Conservation (phyloP, 2,888 invertebrate species). For the Congeria kusceri region DNA sequence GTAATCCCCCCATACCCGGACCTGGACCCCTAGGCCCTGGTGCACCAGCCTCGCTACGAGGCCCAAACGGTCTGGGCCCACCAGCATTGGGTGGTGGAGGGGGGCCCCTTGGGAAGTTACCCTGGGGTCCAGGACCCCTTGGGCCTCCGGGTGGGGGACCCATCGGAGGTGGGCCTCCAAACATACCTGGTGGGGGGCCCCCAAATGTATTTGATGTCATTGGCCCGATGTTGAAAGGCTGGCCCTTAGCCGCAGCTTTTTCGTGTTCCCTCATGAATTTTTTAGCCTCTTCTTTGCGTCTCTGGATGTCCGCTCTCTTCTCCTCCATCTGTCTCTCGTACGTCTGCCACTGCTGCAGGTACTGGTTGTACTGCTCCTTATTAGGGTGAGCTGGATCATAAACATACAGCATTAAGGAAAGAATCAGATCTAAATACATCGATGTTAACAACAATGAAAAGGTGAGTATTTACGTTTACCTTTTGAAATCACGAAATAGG, state of each 20-base stretch:
- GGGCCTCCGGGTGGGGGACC: slow-evolving; percentile 17
- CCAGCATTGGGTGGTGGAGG: slow-evolving; percentile 31
- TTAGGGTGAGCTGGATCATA: slow-evolving; percentile 91
- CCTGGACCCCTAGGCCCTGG: slow-evolving; percentile 20
- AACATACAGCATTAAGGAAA: no score
- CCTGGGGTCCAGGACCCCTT: slow-evolving; percentile 15
- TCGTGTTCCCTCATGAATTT: slow-evolving; percentile 52
- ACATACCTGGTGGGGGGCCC: slow-evolving; percentile 33
- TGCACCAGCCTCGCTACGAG: slow-evolving; percentile 16
- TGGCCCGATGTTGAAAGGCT: background rate
- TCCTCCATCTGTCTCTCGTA: slow-evolving; percentile 86
- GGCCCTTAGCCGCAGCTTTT: slow-evolving; percentile 51
- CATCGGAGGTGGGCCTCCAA: slow-evolving; percentile 36
- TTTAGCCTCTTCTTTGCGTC: slow-evolving; percentile 70
- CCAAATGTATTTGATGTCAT: background rate
- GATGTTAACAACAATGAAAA: no score
- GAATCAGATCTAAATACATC: no score
- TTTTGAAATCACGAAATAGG: no score
- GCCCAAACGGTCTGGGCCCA: slow-evolving; percentile 39
- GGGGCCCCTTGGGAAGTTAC: slow-evolving; percentile 12
- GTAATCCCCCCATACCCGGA: background rate
- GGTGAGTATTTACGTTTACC: no score
- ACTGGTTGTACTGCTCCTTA: slow-evolving; percentile 88
- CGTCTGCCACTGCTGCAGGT: slow-evolving; percentile 95
- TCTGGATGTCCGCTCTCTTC: slow-evolving; percentile 75